Evolutionary conservation across 2,888 invertebrate species (phyloP).

Genomic region (Trilocha varians): DNA sequence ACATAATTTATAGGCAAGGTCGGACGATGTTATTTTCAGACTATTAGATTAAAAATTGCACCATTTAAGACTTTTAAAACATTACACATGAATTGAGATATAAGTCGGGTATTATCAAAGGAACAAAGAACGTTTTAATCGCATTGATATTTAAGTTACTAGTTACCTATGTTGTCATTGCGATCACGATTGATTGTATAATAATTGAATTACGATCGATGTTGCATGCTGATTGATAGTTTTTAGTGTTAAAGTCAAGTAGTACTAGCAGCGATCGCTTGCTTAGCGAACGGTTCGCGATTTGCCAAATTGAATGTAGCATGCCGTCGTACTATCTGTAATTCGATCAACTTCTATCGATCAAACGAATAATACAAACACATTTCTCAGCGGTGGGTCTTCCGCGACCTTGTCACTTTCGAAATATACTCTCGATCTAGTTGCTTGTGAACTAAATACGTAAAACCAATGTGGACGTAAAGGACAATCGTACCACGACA

Average conservation of each 20-base stretch:
- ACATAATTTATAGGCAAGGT: slow-evolving; percentile 6
- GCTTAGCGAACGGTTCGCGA: too few species aligned
- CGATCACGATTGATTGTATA: too few species aligned
- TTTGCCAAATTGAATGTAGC: too few species aligned
- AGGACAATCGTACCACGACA: neutral
- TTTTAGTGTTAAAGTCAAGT: too few species aligned
- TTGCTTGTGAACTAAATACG: slow-evolving; percentile 3
- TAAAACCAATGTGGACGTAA: neutral
- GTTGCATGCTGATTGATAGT: too few species aligned
- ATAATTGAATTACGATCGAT: too few species aligned
- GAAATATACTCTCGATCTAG: slow-evolving; percentile 13
- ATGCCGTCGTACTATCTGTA: neutral
- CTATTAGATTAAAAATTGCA: neutral
- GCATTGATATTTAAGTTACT: slow-evolving; percentile 3
- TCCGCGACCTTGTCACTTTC: slow-evolving; percentile 27
- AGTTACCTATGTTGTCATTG: too few species aligned
- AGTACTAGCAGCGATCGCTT: too few species aligned
- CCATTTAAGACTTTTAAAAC: slow-evolving; percentile 7
- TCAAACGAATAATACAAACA: slow-evolving; percentile 13
- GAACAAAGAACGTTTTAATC: slow-evolving; percentile 38
- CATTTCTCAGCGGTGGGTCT: slow-evolving; percentile 23
- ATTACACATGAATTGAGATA: slow-evolving; percentile 13
- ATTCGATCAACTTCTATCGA: slow-evolving; percentile 14
- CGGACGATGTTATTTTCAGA: slow-evolving; percentile 3
- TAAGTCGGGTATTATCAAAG: slow-evolving; percentile 20